phyloP scores from a whole-genome alignment of 2,888 invertebrate genomes.

The Tetropium fuscum region DNA sequence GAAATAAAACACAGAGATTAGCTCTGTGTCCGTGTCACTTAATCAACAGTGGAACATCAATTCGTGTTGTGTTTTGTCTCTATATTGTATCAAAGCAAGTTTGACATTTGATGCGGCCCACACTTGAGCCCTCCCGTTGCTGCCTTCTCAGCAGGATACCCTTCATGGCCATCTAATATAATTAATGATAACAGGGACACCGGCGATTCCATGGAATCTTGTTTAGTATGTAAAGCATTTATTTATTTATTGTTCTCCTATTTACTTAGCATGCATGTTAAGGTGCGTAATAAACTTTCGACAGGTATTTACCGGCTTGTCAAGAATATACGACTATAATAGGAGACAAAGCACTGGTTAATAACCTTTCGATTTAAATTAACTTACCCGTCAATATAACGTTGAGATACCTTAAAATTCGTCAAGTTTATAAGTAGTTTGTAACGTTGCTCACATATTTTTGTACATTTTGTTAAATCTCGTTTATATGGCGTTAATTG shows the following conservation, averaged over 20 bases:
- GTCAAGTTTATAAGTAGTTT: no score
- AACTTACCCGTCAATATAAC: no score
- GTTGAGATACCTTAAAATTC: no score
- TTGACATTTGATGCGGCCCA: conserved; percentile 40
- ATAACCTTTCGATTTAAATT: no score
- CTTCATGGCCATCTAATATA: conserved; percentile 26
- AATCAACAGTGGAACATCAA: conserved; percentile 42
- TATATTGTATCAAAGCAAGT: conserved; percentile 32
- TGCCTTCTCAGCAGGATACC: conserved; percentile 19
- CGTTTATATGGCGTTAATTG: no score
- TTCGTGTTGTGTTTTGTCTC: conserved; percentile 40
- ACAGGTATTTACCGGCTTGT: conserved; percentile 34
- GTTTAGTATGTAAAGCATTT: conserved; percentile 10
- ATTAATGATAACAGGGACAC: conserved; percentile 27
- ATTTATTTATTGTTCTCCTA: conserved; percentile 6
- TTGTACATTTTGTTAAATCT: no score
- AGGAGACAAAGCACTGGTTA: no score
- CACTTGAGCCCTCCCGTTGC: conserved; percentile 28
- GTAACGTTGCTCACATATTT: no score
- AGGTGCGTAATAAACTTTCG: conserved; percentile 34
- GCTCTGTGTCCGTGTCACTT: conserved; percentile 30
- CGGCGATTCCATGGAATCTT: conserved; percentile 7
- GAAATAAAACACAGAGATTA: background rate
- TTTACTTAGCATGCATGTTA: conserved; percentile 3
- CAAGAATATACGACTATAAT: no score